Evolutionary conservation across 2,888 invertebrate species (phyloP), one percentile per base, ranked within the genome.

Genomic region (Clepsis dumicolana): DNA sequence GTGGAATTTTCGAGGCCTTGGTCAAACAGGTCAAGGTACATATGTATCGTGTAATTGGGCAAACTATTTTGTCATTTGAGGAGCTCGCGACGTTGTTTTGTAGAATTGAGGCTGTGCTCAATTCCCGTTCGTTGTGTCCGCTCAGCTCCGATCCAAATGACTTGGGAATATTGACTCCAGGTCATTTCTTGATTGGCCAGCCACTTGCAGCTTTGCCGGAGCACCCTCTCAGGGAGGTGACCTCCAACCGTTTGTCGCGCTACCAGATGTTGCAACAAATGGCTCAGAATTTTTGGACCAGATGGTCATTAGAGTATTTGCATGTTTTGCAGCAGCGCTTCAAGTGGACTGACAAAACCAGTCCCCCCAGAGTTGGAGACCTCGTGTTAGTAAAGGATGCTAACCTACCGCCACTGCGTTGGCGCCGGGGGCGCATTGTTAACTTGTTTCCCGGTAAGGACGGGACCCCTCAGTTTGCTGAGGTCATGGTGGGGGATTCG

Each of bases 291-390:
- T 53, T 50, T 10, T 48, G 52, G n/a, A 8, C 25, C 1, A 25
- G 52, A 5, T 52, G 52, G 52, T 25, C 25, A 0, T 25, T 52
- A 1, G 52, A 52, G 21, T 52, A 52, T 52, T 52, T 52, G n/a
- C 52, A 52, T 14, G 25, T 52, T 52, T n/a, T 52, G 52, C 53
- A 53, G 53, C 53, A 53, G 7, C 53, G 53, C 53, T 27, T 53
- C 29, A 53, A 53, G 29, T 53, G 53, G 53, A 16, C 53, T n/a
- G 16, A 53, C 53, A 53, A 7, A n/a, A 53, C 16, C 1, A 1
- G 12, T n/a, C 18, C 29, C 5, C 29, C 29, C 16, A 14, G 24
- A 3, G 25, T 53, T 29, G 53, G 53, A 53, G 53, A 53, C 16
- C 53, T 53, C 14, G 53, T 53, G 1, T 5, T 27, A n/a, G 52